These are phyloP conservation scores for Mnemiopsis leidyi DNA, from an alignment of 37 sponge, comb jelly and placozoan genomes.

Conservation along the genomic window DNA sequence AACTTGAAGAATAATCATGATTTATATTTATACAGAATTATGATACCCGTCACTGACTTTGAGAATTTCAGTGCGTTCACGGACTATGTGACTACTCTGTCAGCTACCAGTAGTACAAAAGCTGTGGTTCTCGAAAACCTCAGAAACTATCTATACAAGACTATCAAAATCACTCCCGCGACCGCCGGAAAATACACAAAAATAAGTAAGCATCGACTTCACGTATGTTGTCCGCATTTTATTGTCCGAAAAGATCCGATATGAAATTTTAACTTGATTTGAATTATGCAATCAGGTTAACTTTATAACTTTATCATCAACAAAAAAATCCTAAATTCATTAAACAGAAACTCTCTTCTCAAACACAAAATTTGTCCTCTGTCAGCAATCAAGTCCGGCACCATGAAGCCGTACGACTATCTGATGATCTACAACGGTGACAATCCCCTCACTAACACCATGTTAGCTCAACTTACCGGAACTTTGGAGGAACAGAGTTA, in stretches of 20 bases:
- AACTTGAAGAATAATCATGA: too few relatives aligned
- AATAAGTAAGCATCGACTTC: background rate
- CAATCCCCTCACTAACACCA: background rate
- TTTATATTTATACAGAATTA: too few relatives aligned
- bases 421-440: background rate
- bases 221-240: too few relatives aligned
- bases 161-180: slow-evolving; percentile 5
- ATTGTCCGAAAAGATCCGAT: too few relatives aligned
- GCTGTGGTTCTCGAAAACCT: background rate
- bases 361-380: background rate
- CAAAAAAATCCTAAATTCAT: too few relatives aligned
- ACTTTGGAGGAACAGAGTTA: background rate
- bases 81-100: background rate
- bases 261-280: too few relatives aligned
- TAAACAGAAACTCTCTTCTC: too few relatives aligned
- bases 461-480: background rate
- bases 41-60: too few relatives aligned
- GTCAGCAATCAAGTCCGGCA: background rate
- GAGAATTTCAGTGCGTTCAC: slow-evolving; percentile 19
- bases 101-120: background rate
- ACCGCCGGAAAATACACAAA: background rate
- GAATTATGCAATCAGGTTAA: too few relatives aligned
- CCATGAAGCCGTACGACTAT: slow-evolving; percentile 4
- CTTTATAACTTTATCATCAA: too few relatives aligned
- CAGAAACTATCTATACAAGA: background rate